Conservation (phyloP, 2,797 vertebrate species). For the Pseudopleuronectes americanus region DNA sequence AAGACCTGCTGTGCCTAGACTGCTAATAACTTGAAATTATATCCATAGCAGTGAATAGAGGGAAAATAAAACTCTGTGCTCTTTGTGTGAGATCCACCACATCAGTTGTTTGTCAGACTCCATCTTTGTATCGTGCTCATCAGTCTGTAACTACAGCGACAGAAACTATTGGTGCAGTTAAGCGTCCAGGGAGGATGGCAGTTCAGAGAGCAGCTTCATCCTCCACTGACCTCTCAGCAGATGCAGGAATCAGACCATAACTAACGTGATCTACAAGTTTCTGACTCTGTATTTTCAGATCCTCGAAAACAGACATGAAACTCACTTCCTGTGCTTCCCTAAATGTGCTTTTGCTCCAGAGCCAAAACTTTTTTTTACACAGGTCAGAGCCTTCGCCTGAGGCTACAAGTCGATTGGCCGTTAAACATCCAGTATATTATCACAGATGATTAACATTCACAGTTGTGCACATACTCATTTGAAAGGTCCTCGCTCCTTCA, state of each 20-base stretch:
- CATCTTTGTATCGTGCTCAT: slow-evolving; percentile 13
- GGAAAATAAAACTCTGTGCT: slow-evolving; percentile 35
- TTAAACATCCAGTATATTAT: slow-evolving; percentile 3
- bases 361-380: slow-evolving; percentile 11
- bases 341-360: slow-evolving; percentile 53
- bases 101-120: neutral
- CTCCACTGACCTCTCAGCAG: neutral
- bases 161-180: slow-evolving; percentile 6
- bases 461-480: slow-evolving; percentile 2
- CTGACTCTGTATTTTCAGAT: slow-evolving; percentile 18
- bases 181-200: slow-evolving; percentile 10
- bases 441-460: neutral
- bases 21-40: neutral
- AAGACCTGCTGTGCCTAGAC: slow-evolving; percentile 23
- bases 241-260: slow-evolving; percentile 17
- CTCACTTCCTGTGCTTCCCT: slow-evolving; percentile 61
- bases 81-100: slow-evolving; percentile 10
- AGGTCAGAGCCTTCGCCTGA: slow-evolving; percentile 8
- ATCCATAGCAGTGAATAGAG: too few relatives aligned
- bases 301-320: slow-evolving; percentile 6
- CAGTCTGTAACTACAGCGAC: slow-evolving; percentile 6
- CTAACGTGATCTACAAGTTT: slow-evolving; percentile 11
- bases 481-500: neutral
- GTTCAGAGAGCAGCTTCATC: slow-evolving; percentile 35
- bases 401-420: neutral